Conservation (phyloP, 2,888 invertebrate species). For the Cyclophora punctaria region DNA sequence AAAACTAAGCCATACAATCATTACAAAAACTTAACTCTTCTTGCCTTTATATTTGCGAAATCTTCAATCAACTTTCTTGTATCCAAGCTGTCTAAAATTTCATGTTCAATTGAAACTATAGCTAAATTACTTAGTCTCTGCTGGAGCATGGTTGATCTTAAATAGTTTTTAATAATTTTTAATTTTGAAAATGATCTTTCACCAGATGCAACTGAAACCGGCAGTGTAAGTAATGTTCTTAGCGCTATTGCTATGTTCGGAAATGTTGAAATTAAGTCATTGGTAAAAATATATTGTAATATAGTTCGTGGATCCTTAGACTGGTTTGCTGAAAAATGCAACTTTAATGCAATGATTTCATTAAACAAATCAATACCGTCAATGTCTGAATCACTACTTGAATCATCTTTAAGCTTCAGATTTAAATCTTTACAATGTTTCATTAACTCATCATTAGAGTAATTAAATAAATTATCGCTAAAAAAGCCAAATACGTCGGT, state of each 20-base stretch:
- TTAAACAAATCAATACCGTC: not conserved
- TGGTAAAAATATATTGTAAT: not conserved
- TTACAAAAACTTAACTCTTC: too few species aligned
- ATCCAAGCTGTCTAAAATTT: too few species aligned
- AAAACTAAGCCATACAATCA: too few species aligned
- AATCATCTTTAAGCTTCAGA: not conserved
- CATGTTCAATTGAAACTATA: too few species aligned
- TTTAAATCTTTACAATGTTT: not conserved
- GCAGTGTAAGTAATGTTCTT: slow-evolving; percentile 2
- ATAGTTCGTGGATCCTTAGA: not conserved
- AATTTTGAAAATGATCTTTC: slow-evolving; percentile 7
- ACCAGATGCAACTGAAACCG: slow-evolving; percentile 4
- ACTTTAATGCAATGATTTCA: not conserved
- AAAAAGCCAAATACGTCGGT: not conserved
- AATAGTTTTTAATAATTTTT: slow-evolving; percentile 5
- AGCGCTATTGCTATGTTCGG: slow-evolving; percentile 5
- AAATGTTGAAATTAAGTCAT: not conserved
- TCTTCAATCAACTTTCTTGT: too few species aligned
- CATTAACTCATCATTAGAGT: not conserved
- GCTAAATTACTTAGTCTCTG: too few species aligned
- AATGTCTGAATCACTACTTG: not conserved
- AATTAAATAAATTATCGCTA: not conserved
- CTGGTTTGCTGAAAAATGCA: not conserved
- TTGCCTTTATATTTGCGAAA: too few species aligned
- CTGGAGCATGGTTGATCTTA: not conserved